Percentiles rank a stretch among this genome's conserved stretches.
Evolutionary conservation across 2,888 invertebrate genomes (phyloP).

Genomic region (Dynastes grantii): DNA sequence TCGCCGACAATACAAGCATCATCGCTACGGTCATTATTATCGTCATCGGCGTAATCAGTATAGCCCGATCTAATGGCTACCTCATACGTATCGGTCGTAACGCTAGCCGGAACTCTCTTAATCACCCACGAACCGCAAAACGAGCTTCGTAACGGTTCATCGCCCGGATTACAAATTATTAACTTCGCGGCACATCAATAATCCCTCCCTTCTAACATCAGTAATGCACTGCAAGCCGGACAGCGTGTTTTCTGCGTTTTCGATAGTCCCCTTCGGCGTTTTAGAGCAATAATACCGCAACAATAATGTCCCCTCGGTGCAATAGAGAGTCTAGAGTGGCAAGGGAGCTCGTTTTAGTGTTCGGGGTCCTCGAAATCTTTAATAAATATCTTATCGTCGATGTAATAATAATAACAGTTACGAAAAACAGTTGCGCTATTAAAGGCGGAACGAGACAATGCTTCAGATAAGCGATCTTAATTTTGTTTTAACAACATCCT

Average conservation of each 20-base stretch:
- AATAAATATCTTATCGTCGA: conserved; percentile 43
- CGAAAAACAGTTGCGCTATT: conserved; percentile 43
- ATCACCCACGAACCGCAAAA: conserved; percentile 37
- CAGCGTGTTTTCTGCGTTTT: not conserved
- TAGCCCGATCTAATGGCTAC: conserved; percentile 20
- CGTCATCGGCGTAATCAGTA: conserved; percentile 2
- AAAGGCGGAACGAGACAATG: conserved; percentile 24
- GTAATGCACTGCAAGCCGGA: conserved; percentile 2
- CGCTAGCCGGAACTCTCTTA: conserved; percentile 5
- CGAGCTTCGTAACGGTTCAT: conserved; percentile 27
- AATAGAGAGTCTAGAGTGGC: not conserved
- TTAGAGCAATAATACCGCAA: not conserved
- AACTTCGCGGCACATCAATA: conserved; percentile 43
- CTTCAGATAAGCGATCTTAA: conserved; percentile 24
- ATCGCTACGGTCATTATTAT: conserved; percentile 1
- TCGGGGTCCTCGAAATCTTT: conserved; percentile 27
- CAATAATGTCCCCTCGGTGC: conserved; percentile 8
- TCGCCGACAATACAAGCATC: not conserved
- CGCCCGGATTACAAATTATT: conserved; percentile 42
- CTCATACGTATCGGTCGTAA: not conserved
- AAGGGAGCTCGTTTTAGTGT: not conserved
- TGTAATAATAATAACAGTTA: conserved; percentile 43
- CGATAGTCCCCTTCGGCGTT: no score
- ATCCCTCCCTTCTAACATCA: conserved; percentile 16
- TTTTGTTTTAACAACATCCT: conserved; percentile 8